These are phyloP conservation scores for Drosophila persimilis DNA, from an alignment of 1,140 invertebrate genomes.

Conservation along the genomic window DNA sequence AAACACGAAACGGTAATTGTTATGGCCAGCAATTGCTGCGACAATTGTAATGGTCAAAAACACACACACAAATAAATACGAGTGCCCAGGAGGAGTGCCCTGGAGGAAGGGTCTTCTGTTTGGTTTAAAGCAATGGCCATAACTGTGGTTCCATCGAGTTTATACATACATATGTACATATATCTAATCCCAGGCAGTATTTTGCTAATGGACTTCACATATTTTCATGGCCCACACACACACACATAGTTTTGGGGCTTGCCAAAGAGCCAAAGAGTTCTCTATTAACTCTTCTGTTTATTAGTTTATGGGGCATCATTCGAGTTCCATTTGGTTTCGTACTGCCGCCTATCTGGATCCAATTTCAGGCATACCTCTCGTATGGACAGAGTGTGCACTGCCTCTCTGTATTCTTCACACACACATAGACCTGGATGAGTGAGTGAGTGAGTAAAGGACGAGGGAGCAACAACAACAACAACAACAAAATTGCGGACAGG, in stretches of 20 bases:
- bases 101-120: not conserved
- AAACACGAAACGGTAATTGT: conserved; percentile 79
- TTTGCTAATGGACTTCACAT: conserved; percentile 36
- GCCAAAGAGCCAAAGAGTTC: no score
- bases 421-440: not conserved
- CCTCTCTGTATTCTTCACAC: conserved; percentile 6
- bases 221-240: not conserved
- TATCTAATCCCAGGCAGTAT: conserved; percentile 21
- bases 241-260: no score
- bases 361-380: no score
- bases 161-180: not conserved
- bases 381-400: not conserved
- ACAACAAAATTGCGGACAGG: conserved; percentile 39
- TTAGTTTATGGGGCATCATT: no score
- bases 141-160: conserved; percentile 17
- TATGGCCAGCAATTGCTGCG: conserved; percentile 72
- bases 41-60: conserved; percentile 56
- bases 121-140: not conserved
- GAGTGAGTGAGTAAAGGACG: not conserved
- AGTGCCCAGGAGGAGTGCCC: not conserved
- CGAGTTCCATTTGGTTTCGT: no score
- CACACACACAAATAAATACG: conserved; percentile 20
- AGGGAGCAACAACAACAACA: not conserved
- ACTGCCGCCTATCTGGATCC: no score
- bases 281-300: no score